Conservation (phyloP, 2,797 vertebrate species). For the Peromyscus eremicus region DNA sequence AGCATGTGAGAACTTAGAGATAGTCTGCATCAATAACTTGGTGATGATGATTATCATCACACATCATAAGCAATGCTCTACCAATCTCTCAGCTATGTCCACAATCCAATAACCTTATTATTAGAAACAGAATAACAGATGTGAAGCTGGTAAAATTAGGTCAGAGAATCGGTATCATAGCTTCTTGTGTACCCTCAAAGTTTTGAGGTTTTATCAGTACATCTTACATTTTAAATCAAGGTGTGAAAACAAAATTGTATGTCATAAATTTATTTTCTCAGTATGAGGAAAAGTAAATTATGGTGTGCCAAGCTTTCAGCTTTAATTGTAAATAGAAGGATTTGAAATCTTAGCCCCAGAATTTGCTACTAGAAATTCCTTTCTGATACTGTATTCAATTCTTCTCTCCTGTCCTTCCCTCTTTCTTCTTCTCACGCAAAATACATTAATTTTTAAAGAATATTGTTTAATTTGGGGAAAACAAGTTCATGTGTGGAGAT, state of each 20-base stretch:
- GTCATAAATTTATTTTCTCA: constrained; percentile 49
- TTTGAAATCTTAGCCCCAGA: not conserved
- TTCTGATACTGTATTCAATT: constrained; percentile 64
- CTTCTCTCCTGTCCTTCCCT: constrained; percentile 3
- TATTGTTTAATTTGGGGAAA: constrained; percentile 43
- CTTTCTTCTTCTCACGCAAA: constrained; percentile 47
- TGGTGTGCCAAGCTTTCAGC: constrained; percentile 59
- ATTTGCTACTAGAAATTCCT: constrained; percentile 68
- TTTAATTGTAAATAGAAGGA: constrained; percentile 37
- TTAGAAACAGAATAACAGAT: not conserved
- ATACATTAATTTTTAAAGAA: not conserved
- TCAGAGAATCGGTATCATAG: not conserved
- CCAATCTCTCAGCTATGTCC: not conserved
- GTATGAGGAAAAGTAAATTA: constrained; percentile 26
- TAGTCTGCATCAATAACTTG: not conserved
- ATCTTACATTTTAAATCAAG: constrained; percentile 51
- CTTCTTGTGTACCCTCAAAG: not conserved
- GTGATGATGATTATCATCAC: not conserved
- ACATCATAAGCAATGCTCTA: not conserved
- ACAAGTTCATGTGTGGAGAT: constrained; percentile 29
- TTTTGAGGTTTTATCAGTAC: constrained; percentile 14
- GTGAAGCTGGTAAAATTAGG: not conserved
- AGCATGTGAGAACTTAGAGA: not conserved
- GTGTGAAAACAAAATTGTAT: constrained; percentile 43
- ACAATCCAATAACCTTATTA: not conserved